These are phyloP conservation scores for Tiliqua scincoides DNA, from an alignment of 2,113 vertebrate species.

Conservation along the genomic window DNA sequence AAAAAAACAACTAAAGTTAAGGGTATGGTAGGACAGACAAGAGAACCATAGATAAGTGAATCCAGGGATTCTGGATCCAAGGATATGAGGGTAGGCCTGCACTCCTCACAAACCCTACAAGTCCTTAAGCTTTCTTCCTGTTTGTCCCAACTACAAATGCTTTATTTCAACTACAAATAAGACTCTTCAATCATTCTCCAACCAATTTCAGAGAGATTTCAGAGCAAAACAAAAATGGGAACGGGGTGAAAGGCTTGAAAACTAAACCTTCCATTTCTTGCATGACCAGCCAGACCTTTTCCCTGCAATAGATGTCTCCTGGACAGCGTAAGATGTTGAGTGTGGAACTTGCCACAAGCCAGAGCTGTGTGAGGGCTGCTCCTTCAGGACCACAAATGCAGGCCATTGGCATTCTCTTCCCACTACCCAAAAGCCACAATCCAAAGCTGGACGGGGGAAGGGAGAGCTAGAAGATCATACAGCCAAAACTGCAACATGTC, in stretches of 20 bases:
- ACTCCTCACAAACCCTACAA: no score
- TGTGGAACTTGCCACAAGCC: slow-evolving; percentile 53
- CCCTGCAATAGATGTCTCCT: slow-evolving; percentile 28
- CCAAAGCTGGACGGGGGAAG: neutral
- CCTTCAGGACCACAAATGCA: neutral
- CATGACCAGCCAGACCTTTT: neutral
- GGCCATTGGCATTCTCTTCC: neutral
- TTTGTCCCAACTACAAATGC: no score
- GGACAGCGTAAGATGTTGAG: slow-evolving; percentile 57
- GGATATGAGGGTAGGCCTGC: no score
- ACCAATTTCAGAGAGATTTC: neutral
- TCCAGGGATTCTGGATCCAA: no score
- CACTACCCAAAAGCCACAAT: accelerated
- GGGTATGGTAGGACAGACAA: no score
- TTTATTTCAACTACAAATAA: neutral
- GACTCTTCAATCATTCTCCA: neutral
- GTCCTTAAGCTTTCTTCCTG: no score
- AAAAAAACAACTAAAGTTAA: no score
- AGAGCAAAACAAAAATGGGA: neutral
- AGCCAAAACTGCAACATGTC: neutral
- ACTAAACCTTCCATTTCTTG: neutral
- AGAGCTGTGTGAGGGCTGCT: neutral
- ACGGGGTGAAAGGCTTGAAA: neutral
- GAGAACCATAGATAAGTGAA: no score
- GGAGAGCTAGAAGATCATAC: neutral